These are phyloP conservation scores for Mesorhabditis belari DNA, from an alignment of 2,888 invertebrate genomes.

Conservation along the genomic window DNA sequence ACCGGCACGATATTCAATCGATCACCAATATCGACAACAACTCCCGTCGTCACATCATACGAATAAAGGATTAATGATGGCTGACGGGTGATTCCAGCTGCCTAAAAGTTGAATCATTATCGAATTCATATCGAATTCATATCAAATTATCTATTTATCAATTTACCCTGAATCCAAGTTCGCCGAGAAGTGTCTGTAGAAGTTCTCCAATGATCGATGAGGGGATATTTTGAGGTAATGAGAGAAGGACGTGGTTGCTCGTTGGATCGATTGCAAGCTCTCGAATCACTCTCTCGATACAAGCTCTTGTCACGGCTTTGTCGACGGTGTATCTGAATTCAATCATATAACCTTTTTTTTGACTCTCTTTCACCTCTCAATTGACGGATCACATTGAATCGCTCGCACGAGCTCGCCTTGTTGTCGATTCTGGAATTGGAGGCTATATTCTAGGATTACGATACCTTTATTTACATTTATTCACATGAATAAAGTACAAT, in stretches of 20 bases:
- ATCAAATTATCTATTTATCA: background rate
- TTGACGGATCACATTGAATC: slow-evolving; percentile 56
- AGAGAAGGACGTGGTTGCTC: slow-evolving; percentile 54
- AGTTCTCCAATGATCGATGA: slow-evolving; percentile 48
- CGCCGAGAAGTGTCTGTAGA: slow-evolving; percentile 48
- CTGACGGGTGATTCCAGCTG: slow-evolving; percentile 60
- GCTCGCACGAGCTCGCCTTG: slow-evolving; percentile 54
- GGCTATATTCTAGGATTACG: background rate
- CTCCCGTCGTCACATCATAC: slow-evolving; percentile 62
- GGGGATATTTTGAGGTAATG: slow-evolving; percentile 50
- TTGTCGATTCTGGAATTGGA: slow-evolving; percentile 50
- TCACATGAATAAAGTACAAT: background rate
- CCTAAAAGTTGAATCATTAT: slow-evolving; percentile 17
- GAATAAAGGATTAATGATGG: slow-evolving; percentile 61
- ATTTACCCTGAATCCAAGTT: slow-evolving; percentile 19
- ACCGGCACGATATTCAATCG: slow-evolving; percentile 61
- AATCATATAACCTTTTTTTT: no score
- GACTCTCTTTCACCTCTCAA: slow-evolving; percentile 53
- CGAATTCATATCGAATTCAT: background rate
- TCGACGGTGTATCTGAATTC: slow-evolving; percentile 54
- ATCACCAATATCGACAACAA: slow-evolving; percentile 63
- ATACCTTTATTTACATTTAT: background rate
- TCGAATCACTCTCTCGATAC: slow-evolving; percentile 58
- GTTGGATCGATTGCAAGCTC: slow-evolving; percentile 58
- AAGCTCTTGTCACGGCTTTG: slow-evolving; percentile 56